Percentiles rank a stretch among this genome's conserved stretches.
Evolutionary conservation across 1,140 invertebrate genomes (phyloP).

Genomic region (Andrena cerasifolii): DNA sequence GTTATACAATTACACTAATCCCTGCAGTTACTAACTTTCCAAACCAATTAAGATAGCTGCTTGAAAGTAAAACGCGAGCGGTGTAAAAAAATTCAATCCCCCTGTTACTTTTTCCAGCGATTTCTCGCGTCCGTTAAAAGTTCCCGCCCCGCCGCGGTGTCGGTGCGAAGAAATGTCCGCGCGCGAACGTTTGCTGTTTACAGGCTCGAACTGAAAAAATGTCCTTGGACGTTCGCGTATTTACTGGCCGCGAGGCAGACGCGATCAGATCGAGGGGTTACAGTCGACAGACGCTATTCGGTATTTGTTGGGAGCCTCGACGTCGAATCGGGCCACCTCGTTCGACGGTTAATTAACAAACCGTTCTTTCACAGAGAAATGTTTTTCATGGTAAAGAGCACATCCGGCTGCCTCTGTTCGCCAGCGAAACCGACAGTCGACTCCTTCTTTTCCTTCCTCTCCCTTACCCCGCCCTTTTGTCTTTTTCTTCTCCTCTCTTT

Average conservation of each 20-base stretch:
- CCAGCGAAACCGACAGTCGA: constrained; percentile 27
- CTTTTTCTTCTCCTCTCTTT: background rate
- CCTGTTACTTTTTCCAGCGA: no score
- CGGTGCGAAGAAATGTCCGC: no score
- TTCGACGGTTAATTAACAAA: constrained; percentile 27
- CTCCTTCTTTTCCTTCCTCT: background rate
- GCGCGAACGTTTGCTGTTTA: no score
- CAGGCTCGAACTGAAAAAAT: no score
- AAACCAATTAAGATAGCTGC: constrained; percentile 32
- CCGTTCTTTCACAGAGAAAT: constrained; percentile 2
- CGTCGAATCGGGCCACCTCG: background rate
- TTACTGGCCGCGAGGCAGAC: no score
- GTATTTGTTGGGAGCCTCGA: background rate
- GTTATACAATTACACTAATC: constrained; percentile 21
- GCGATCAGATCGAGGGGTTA: background rate
- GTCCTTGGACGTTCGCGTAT: no score
- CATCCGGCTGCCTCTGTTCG: constrained; percentile 44
- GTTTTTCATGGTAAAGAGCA: constrained; percentile 33
- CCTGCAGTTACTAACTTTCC: constrained; percentile 25
- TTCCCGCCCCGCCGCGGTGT: no score
- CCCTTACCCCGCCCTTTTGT: constrained; percentile 4
- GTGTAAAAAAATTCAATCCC: background rate
- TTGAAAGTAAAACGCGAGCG: constrained; percentile 13
- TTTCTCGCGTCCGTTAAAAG: background rate
- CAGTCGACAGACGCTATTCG: no score